A percentile compares a stretch with the other conserved stretches of the same genome.
These are phyloP conservation scores for Gastrophryne carolinensis DNA, from an alignment of 2,797 vertebrate species.

Conservation along the genomic window DNA sequence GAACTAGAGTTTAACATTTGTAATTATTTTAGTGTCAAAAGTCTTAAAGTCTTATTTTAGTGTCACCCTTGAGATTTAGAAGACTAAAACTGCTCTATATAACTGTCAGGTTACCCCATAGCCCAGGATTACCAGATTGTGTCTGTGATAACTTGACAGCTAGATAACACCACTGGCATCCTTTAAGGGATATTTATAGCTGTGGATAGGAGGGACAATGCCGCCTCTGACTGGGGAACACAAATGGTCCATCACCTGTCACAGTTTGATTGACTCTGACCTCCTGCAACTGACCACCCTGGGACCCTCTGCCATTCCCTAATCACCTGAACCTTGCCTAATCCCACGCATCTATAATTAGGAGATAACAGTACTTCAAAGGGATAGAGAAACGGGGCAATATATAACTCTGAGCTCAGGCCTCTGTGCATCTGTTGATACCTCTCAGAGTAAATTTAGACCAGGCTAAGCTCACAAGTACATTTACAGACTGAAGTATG, in stretches of 20 bases:
- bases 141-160: slow-evolving; percentile 32
- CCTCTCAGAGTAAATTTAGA: not conserved
- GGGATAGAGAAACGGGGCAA: not conserved
- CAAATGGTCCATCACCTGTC: slow-evolving; percentile 59
- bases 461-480: not conserved
- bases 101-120: slow-evolving; percentile 15
- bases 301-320: slow-evolving; percentile 38
- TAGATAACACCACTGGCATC: slow-evolving; percentile 12
- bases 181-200: slow-evolving; percentile 61
- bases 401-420: not conserved
- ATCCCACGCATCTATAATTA: slow-evolving; percentile 42
- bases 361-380: slow-evolving; percentile 30
- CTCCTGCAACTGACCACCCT: slow-evolving; percentile 39
- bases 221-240: slow-evolving; percentile 50
- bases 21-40: no score
- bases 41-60: not conserved
- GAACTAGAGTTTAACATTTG: no score
- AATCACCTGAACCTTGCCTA: slow-evolving; percentile 50
- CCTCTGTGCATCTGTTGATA: not conserved
- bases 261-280: slow-evolving; percentile 55
- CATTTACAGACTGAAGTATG: not conserved
- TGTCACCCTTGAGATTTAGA: not conserved
- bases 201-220: slow-evolving; percentile 53
- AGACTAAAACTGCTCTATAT: not conserved
- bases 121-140: slow-evolving; percentile 22